phyloP scores from a whole-genome alignment of 2,113 vertebrate genomes.

The Alouatta palliata region DNA sequence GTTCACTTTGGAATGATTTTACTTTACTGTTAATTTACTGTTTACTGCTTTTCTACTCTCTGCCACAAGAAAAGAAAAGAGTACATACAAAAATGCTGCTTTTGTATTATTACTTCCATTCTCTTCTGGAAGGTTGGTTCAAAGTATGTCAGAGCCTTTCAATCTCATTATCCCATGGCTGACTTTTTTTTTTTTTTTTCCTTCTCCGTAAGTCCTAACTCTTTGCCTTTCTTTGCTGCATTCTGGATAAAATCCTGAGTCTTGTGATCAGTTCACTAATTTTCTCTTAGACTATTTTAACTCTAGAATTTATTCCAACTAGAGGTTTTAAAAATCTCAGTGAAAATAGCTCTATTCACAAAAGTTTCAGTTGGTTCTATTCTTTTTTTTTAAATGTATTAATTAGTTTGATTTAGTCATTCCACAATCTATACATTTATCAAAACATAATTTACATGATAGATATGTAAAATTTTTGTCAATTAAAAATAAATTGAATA shows the following conservation, averaged over 20 bases:
- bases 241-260: neutral
- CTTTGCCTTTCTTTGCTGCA: neutral
- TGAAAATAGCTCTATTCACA: neutral
- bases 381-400: too few relatives aligned
- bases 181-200: neutral
- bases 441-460: too few relatives aligned
- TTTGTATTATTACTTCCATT: neutral
- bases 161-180: neutral
- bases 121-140: neutral
- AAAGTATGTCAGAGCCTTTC: neutral
- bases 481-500: neutral
- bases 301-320: neutral
- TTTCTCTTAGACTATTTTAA: neutral
- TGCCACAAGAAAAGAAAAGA: neutral
- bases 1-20: neutral
- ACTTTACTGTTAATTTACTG: neutral
- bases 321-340: neutral
- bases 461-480: too few relatives aligned
- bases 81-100: neutral
- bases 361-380: neutral
- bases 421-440: too few relatives aligned
- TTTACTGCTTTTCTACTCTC: neutral
- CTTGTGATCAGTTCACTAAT: neutral
- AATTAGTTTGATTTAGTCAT: too few relatives aligned
- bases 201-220: neutral